These are phyloP conservation scores for Phaedon cochleariae DNA, from an alignment of 2,888 invertebrate species.

Conservation along the genomic window DNA sequence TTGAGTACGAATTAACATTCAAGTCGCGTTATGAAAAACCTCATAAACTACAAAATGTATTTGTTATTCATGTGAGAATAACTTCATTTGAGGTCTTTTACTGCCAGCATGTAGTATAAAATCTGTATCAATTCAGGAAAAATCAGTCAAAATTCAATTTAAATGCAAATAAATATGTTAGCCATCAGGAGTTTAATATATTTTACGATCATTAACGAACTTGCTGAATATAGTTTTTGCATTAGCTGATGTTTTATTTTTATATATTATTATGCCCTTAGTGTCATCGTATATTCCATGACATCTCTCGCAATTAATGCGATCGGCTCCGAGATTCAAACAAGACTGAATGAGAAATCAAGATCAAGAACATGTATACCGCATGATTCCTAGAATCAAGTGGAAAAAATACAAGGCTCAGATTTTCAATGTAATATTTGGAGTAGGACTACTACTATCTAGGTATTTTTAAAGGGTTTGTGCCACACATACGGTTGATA, in stretches of 20 bases:
- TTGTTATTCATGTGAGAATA: slow-evolving; percentile 25
- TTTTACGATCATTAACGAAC: slow-evolving; percentile 4
- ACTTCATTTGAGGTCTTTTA: slow-evolving; percentile 24
- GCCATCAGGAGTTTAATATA: neutral
- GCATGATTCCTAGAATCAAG: too few relatives aligned
- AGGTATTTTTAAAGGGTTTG: too few relatives aligned
- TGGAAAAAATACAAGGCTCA: too few relatives aligned
- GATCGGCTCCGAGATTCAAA: neutral
- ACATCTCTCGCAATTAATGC: neutral
- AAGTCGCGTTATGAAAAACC: neutral
- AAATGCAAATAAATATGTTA: slow-evolving; percentile 35
- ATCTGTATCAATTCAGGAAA: slow-evolving; percentile 22
- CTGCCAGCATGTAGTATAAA: slow-evolving; percentile 21
- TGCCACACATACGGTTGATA: too few relatives aligned
- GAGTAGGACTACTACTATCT: too few relatives aligned
- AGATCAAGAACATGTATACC: neutral
- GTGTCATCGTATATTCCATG: neutral
- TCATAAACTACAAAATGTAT: slow-evolving; percentile 13
- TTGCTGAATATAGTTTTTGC: neutral
- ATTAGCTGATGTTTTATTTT: neutral
- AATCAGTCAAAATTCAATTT: slow-evolving; percentile 28
- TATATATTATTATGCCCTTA: neutral
- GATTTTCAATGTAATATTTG: too few relatives aligned
- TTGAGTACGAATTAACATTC: neutral
- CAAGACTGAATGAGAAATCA: neutral